Evolutionary conservation across 2,888 invertebrate genomes (phyloP).

Genomic region (Andrena dorsata): DNA sequence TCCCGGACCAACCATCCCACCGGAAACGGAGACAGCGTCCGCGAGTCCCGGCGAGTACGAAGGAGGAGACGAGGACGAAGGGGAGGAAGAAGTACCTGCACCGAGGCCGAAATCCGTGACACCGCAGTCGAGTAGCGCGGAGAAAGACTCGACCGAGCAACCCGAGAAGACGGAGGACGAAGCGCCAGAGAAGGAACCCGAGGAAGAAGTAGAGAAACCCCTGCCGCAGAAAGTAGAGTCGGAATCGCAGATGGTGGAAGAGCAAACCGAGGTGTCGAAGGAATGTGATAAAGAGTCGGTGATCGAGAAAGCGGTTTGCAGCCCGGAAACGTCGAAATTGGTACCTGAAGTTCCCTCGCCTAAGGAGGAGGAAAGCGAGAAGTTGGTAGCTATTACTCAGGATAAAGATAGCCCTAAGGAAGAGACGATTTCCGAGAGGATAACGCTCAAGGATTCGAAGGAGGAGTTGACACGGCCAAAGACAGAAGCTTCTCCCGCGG

Average conservation of each 20-base stretch:
- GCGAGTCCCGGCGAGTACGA: conserved; percentile 83
- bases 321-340: conserved; percentile 68
- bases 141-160: conserved; percentile 62
- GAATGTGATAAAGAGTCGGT: conserved; percentile 66
- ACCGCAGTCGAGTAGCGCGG: conserved; percentile 55
- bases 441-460: conserved; percentile 82
- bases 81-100: conserved; percentile 79
- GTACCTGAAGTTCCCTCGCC: conserved; percentile 65
- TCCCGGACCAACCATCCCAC: conserved; percentile 61
- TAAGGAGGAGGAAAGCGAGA: conserved; percentile 64
- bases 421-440: conserved; percentile 83
- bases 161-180: conserved; percentile 73
- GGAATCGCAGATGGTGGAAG: conserved; percentile 70
- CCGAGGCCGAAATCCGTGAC: conserved; percentile 73
- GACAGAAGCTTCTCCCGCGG: conserved; percentile 62
- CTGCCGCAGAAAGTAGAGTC: conserved; percentile 75
- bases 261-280: conserved; percentile 47
- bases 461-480: conserved; percentile 77
- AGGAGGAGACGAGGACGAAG: conserved; percentile 84
- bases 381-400: conserved; percentile 62
- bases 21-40: conserved; percentile 77
- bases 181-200: conserved; percentile 76
- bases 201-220: conserved; percentile 69
- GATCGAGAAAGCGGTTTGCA: conserved; percentile 57
- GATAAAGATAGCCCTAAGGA: conserved; percentile 85